Evolutionary conservation across 1,140 invertebrate genomes (phyloP).

Genomic region (Armadillidium nasatum): DNA sequence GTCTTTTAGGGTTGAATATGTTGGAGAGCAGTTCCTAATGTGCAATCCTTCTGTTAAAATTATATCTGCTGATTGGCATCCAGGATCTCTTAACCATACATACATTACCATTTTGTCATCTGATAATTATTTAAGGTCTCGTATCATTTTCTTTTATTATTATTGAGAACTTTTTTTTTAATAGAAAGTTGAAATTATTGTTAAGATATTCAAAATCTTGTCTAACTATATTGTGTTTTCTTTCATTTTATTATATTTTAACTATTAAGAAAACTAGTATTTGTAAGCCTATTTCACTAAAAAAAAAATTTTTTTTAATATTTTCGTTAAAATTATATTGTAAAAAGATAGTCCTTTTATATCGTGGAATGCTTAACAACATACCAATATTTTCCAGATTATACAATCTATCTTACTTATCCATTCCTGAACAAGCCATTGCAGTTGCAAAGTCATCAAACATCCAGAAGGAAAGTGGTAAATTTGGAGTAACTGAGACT

Average conservation of each 20-base stretch:
- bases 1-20: background rate
- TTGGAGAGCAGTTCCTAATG: background rate
- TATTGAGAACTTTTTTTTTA: too few relatives aligned
- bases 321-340: too few relatives aligned
- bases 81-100: background rate
- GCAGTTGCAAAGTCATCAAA: background rate
- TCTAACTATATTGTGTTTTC: too few relatives aligned
- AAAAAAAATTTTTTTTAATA: too few relatives aligned
- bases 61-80: conserved; percentile 7
- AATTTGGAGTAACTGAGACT: background rate
- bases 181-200: too few relatives aligned
- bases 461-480: background rate
- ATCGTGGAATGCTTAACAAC: too few relatives aligned
- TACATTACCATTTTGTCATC: conserved; percentile 3
- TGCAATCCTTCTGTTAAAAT: conserved; percentile 1
- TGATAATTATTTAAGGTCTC: background rate
- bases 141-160: too few relatives aligned
- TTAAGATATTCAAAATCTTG: too few relatives aligned
- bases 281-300: too few relatives aligned
- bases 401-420: background rate
- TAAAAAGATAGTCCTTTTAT: too few relatives aligned
- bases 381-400: background rate
- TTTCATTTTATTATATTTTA: too few relatives aligned
- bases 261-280: too few relatives aligned
- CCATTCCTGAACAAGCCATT: background rate